These are phyloP conservation scores for Apostichopus leukothele DNA, from an alignment of 53 echinoderm and acorn worm species.

Conservation along the genomic window DNA sequence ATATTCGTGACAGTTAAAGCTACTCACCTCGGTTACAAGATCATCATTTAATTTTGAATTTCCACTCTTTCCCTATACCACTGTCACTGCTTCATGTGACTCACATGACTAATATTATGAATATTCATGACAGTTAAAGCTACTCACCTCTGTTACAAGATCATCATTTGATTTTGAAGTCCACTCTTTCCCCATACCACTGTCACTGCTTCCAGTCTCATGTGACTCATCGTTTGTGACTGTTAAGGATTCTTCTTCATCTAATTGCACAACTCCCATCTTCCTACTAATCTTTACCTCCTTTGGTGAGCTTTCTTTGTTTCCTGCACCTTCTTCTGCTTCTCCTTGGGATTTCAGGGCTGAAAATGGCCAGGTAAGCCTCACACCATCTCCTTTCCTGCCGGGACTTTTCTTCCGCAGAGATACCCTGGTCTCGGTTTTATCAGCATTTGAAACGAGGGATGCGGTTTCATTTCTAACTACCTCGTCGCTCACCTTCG, in stretches of 20 bases:
- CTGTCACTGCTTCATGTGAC: conserved; percentile 64
- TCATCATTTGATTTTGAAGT: conserved; percentile 64
- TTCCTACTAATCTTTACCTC: not conserved
- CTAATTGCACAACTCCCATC: conserved; percentile 17
- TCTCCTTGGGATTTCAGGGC: not conserved
- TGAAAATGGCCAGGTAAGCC: conserved; percentile 32
- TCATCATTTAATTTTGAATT: conserved; percentile 34
- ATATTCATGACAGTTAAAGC: not conserved
- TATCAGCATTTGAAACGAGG: not conserved
- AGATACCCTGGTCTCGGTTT: not conserved
- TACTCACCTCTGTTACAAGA: conserved; percentile 58
- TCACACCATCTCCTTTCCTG: conserved; percentile 29
- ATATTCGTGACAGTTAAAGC: not conserved
- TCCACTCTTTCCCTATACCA: conserved; percentile 71
- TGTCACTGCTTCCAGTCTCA: conserved; percentile 76
- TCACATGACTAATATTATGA: conserved; percentile 5
- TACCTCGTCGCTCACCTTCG: not conserved
- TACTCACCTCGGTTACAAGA: not conserved
- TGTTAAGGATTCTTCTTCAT: conserved; percentile 6
- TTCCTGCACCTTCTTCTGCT: not conserved
- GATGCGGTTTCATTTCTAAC: not conserved
- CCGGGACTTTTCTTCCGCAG: conserved; percentile 25
- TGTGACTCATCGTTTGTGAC: conserved; percentile 32
- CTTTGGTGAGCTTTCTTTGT: conserved; percentile 11
- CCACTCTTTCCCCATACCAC: conserved; percentile 74